Evolutionary conservation across 2,888 invertebrate genomes (phyloP), one percentile per base, ranked within the genome.

Genomic region (Hermodice carunculata): DNA sequence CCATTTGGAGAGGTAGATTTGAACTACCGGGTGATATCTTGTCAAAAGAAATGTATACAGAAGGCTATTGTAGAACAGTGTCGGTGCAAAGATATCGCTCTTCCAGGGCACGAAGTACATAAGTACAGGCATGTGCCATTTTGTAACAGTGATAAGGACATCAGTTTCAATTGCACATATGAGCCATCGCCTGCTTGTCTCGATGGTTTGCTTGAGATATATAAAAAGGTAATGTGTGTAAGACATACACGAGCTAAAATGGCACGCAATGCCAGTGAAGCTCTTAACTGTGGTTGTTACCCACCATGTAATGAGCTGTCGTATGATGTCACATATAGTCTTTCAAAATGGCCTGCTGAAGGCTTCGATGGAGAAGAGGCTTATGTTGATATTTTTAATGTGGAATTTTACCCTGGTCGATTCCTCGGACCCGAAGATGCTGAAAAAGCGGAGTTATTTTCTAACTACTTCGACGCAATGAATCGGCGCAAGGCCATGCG

Each of bases 291-390:
- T 29, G 48, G 57, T 6, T 67, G 67, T 40, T 64, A 42, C 37
- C 67, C 67, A 8, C 67, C 67, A 2, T 67, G 67, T 34, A 34
- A 52, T 40, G 67, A 67, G 28, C 26, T 60, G 2, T 44, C 51
- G 17, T 67, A 67, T 46, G 67, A 67, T 34, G 54, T 67, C 32
- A 67, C 67, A n/a, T 67, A 67, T 40, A 64, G 64, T 32, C 60
- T 67, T 2, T 63, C 67, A 8, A 56, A 56, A 24, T 67, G 67
- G 67, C 67, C 67, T 1, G 67, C 67, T 2, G 51, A 54, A 26
- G 51, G 60, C 37, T 64, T 64, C 34, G 67, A 67, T 17, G 67
- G 67, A 2, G 67, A 67, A 40, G 62, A 64, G 29, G 67, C 67
- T 8, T 67, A 67, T 53, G 43, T 67, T 11, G 67, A 64, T 34